A percentile compares a stretch with the other conserved stretches of the same genome.
Conservation (phyloP, 1,140 invertebrate genomes). For the Caenorhabditis brenneri region DNA sequence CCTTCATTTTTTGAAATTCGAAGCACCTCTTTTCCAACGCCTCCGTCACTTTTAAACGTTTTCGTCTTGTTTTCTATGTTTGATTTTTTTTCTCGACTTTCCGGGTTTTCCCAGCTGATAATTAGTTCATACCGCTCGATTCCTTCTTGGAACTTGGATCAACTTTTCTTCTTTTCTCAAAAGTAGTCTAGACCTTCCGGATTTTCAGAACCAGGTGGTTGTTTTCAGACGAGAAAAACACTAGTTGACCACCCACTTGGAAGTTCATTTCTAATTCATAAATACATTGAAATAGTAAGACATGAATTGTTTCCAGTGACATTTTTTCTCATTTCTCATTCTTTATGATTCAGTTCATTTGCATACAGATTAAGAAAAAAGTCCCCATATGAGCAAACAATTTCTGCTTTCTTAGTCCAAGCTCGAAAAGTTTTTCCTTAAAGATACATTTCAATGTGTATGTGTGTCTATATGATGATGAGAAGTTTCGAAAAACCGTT, state of each 20-base stretch:
- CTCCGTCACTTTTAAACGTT: neutral
- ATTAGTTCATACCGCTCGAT: neutral
- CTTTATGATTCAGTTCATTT: slow-evolving; percentile 33
- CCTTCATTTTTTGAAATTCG: slow-evolving; percentile 16
- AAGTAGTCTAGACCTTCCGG: neutral
- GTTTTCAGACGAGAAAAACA: neutral
- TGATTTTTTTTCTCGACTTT: neutral
- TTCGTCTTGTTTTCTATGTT: neutral
- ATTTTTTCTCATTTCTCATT: neutral
- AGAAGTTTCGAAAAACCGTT: slow-evolving; percentile 22
- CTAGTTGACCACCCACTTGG: neutral
- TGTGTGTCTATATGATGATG: neutral
- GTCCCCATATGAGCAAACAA: neutral
- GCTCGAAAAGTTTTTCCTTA: neutral
- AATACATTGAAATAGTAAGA: neutral
- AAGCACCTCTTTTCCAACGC: neutral
- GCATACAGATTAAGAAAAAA: slow-evolving; percentile 28
- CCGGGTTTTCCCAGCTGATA: neutral
- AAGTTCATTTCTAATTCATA: neutral
- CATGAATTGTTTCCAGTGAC: neutral
- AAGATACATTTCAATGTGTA: slow-evolving; percentile 23
- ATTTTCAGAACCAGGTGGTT: neutral
- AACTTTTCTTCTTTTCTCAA: neutral
- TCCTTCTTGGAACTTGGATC: neutral
- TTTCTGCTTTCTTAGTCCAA: neutral